Evolutionary conservation across 2,113 vertebrate genomes (phyloP), one percentile per base, ranked within the genome.

Genomic region (Nothoprocta perdicaria): DNA sequence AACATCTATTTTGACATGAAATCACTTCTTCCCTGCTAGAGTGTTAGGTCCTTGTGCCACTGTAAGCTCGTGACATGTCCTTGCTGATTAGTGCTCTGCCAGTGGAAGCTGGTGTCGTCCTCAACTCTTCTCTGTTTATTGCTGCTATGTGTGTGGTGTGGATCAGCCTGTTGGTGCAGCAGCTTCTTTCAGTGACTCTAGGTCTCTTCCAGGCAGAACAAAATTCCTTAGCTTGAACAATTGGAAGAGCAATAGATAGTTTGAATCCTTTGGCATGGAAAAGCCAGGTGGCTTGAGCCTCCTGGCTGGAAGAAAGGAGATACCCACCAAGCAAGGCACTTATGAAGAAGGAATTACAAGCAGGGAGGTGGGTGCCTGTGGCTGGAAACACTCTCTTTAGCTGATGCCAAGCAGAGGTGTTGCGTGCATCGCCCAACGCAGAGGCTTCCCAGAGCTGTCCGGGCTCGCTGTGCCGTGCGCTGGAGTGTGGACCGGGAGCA

Each of bases 381-480:
- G 12, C 26, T 31, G 5, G 14, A 3, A 23, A 67, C 11, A 27
- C 48, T 23, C 48, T 48, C 48, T 23, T 9, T 21, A 48, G 19
- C 18, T 21, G 41, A 55, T 66, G 14, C 12, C 2, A 0, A 61
- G 41, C 15, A 57, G 29, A 17, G 29, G 27, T 29, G 27, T 5
- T 22, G 10, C 45, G 22, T 1, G 11, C 55, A 40, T 76, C 23
- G 40, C 14, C 40, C 23, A 2, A 43, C 9, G 38, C 12, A 31
- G 58, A 13, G 35, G 71, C 22, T 82, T 76, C 31, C n/a, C 14
- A 43, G 67, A 68, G 33, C 11, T 6, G 22, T 14, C 24, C 29
- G 41, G 52, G 43, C 62, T 35, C 1, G 1, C 1, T 46, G 38
- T 1, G 4, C 27, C 0, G 0, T 29, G 3, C 27, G 0, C 0